Base-by-base conservation (phyloP, 2,113 vertebrate species). In the Lucifuga dentata region DNA sequence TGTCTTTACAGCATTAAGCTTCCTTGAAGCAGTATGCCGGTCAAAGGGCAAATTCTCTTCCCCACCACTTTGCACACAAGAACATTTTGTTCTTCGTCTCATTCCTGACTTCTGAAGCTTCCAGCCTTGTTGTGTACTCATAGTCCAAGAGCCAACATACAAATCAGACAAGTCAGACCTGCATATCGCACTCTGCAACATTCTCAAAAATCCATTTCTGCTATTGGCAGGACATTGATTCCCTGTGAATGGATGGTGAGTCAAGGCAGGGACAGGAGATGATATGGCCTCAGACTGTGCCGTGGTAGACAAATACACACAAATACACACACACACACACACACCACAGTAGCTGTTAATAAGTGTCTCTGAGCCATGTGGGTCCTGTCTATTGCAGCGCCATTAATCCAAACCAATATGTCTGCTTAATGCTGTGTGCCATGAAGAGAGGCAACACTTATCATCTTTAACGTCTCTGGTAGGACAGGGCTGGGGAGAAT, bases 331-430 rank as follows among this genome's bases (percentile, higher is more conserved):
- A 73, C 59, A 59, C 64, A 76, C 51, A 43, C 50, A 41, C 52
- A 53, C 55, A 50, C 41, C 19, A 60, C 29, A 59, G 66, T 62
- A 53, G 15, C n/a, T 51, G 40, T 68, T 90, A 87, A 90, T 90
- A 85, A 88, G 90, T 89, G 89, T 88, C 77, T 79, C 61, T 9
- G 23, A 73, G 75, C 76, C 85, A 83, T 76, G 83, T 68, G 80
- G 70, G 57, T 67, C 61, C 76, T 86, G 86, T 90, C 78, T 70
- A 87, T 87, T 68, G 83, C 83, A 64, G 73, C 80, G 64, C 78
- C 86, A 88, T 92, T 87, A 90, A 93, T 92, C 83, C 88, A 79
- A 76, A 41, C 74, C 84, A 91, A 89, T 87, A 86, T 87, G 86
- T 89, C 87, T 86, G 79, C 80, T 89, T 90, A 88, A 91, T 87